Evolutionary conservation across 2,113 vertebrate genomes (phyloP).

Genomic region (Apus apus): DNA sequence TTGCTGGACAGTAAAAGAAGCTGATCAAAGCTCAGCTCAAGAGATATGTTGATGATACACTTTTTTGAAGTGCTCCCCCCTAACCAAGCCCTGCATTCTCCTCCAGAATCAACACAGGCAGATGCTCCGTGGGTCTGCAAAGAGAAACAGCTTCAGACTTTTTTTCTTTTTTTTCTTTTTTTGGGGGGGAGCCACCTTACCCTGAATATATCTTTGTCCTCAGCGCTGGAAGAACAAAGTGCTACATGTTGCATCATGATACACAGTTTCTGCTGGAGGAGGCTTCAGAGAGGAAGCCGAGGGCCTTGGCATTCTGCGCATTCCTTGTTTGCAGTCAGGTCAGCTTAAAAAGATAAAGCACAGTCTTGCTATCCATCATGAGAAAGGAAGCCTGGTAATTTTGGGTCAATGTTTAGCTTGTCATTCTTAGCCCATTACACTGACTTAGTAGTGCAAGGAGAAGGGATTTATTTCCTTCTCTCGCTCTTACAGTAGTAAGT

Average conservation of each 20-base stretch:
- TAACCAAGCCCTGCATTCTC: background rate
- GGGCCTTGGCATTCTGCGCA: slow-evolving; percentile 25
- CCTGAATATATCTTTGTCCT: background rate
- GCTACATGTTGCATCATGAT: slow-evolving; percentile 18
- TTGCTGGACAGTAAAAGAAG: background rate
- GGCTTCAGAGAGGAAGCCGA: background rate
- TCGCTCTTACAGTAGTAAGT: slow-evolving; percentile 33
- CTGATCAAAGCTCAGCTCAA: slow-evolving; percentile 43
- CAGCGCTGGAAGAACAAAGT: background rate
- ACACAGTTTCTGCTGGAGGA: background rate
- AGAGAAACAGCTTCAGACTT: background rate
- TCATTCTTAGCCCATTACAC: slow-evolving; percentile 61
- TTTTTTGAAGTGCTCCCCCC: background rate
- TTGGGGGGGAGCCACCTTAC: background rate
- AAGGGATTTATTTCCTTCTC: slow-evolving; percentile 45
- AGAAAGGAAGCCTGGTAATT: slow-evolving; percentile 65
- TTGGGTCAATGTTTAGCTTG: slow-evolving; percentile 52
- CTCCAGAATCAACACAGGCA: background rate
- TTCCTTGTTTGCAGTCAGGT: slow-evolving; percentile 50
- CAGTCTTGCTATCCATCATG: slow-evolving; percentile 14
- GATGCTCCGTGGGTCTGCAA: background rate
- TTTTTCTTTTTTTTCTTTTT: background rate
- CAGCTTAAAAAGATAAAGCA: slow-evolving; percentile 58
- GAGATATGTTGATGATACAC: background rate
- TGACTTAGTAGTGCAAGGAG: slow-evolving; percentile 38